phyloP scores from a whole-genome alignment of 2,888 invertebrate species.

The Argyra leucocephala region DNA sequence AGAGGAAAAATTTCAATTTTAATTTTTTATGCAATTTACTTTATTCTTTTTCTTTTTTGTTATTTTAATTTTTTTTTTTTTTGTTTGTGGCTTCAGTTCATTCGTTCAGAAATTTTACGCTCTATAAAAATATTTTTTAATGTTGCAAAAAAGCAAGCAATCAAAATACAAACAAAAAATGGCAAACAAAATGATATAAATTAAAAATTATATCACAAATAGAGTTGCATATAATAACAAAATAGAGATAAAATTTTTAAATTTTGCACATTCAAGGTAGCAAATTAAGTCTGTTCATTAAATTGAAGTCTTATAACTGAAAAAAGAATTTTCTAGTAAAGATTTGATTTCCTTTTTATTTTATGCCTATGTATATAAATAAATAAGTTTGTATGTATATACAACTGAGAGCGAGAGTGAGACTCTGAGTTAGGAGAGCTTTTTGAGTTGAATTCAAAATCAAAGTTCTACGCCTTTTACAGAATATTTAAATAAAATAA shows the following conservation, averaged over 20 bases:
- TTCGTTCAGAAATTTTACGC: background rate
- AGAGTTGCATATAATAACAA: background rate
- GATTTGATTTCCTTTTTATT: too few species aligned
- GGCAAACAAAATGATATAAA: background rate
- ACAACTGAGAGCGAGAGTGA: too few species aligned
- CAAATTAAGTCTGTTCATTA: too few species aligned
- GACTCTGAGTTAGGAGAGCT: too few species aligned
- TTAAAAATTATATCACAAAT: background rate
- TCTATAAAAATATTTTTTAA: background rate
- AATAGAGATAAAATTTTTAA: background rate
- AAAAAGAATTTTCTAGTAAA: too few species aligned
- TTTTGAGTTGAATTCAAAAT: too few species aligned
- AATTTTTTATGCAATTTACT: background rate
- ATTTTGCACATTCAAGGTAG: background rate
- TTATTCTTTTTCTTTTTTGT: too few species aligned
- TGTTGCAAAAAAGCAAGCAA: background rate
- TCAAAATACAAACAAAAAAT: background rate
- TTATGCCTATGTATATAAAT: too few species aligned
- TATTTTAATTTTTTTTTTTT: background rate
- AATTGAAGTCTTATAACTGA: too few species aligned
- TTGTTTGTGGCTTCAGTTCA: background rate
- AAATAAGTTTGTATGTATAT: too few species aligned
- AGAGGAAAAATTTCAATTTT: background rate
- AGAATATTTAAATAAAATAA: too few species aligned
- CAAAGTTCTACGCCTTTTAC: too few species aligned